Conservation (phyloP, 2,113 vertebrate species). For the Centropus bengalensis region DNA sequence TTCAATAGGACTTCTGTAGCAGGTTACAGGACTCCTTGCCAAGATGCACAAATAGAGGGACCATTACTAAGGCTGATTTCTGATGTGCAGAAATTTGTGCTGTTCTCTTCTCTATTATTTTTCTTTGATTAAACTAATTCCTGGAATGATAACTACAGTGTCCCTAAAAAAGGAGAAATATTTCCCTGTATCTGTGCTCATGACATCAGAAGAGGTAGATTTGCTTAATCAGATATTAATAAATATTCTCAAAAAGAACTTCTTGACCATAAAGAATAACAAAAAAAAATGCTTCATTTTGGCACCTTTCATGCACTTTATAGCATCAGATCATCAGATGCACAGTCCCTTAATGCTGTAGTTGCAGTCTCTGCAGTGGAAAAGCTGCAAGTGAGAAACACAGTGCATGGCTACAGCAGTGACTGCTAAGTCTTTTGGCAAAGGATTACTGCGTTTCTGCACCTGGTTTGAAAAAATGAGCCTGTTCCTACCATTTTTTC, state of each 20-base stretch:
- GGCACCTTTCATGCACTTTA: neutral
- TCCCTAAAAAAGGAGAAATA: neutral
- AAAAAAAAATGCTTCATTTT: neutral
- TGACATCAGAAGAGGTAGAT: constrained; percentile 3
- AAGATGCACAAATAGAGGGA: neutral
- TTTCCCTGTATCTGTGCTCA: neutral
- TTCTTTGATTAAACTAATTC: constrained; percentile 55
- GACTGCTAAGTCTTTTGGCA: neutral
- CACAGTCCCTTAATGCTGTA: neutral
- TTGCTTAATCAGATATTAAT: neutral
- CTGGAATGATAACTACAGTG: constrained; percentile 17
- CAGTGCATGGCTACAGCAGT: accelerated
- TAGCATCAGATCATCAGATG: neutral
- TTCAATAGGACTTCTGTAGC: neutral
- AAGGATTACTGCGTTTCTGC: neutral
- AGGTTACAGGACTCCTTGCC: neutral
- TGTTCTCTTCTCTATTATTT: constrained; percentile 41
- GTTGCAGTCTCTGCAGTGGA: neutral
- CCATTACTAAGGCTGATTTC: neutral
- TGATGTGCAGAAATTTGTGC: neutral
- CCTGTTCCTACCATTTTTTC: neutral
- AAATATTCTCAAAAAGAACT: neutral
- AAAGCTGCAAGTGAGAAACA: neutral
- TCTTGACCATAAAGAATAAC: neutral
- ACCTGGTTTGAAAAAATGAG: neutral